Evolutionary conservation across 2,888 invertebrate genomes (phyloP).

Genomic region (Leucozona laternaria): DNA sequence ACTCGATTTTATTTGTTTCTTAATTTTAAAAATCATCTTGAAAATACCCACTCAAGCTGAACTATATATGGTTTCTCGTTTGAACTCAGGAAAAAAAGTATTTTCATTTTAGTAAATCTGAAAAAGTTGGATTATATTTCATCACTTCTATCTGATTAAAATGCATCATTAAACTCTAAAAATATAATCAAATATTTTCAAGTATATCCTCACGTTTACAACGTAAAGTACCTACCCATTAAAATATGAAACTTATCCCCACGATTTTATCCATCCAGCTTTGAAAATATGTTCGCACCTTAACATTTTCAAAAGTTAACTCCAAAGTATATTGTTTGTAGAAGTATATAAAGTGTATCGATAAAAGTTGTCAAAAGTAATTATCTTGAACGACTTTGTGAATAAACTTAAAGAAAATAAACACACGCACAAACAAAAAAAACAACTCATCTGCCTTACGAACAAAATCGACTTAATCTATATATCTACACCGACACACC

Average conservation of each 20-base stretch:
- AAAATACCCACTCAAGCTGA: too few relatives aligned
- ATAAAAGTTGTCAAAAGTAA: slow-evolving; percentile 30
- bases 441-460: not conserved
- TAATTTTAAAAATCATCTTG: too few relatives aligned
- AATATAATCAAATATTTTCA: not conserved
- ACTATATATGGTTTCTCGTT: too few relatives aligned
- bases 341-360: slow-evolving; percentile 22
- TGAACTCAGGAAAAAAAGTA: too few relatives aligned
- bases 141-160: not conserved
- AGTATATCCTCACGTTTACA: not conserved
- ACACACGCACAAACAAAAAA: not conserved
- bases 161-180: slow-evolving; percentile 1
- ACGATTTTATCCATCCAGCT: not conserved
- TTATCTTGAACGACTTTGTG: slow-evolving; percentile 7
- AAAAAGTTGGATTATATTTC: not conserved
- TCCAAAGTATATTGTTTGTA: not conserved
- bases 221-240: not conserved
- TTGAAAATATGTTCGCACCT: not conserved
- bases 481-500: too few relatives aligned
- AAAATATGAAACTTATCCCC: not conserved
- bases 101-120: too few relatives aligned
- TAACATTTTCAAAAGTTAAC: not conserved
- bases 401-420: not conserved
- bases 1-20: too few relatives aligned
- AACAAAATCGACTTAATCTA: not conserved